Percentiles rank a stretch among this genome's conserved stretches.
phyloP scores from a whole-genome alignment of 2,113 vertebrate genomes.

The Atherinomorus stipes region DNA sequence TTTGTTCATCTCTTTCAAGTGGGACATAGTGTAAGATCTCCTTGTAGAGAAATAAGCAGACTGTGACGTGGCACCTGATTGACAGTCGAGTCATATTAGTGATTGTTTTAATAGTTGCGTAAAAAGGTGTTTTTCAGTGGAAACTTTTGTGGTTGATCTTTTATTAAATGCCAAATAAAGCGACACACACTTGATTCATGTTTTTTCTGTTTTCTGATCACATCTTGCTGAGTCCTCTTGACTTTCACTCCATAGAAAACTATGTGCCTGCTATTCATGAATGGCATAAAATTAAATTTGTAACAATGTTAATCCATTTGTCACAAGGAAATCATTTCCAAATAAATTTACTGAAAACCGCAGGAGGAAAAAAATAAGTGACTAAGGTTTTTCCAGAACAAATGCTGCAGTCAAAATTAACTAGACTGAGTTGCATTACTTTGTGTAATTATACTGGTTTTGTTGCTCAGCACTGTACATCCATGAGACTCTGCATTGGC shows the following conservation, averaged over 20 bases:
- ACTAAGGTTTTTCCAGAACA: conserved; percentile 48
- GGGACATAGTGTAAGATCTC: conserved; percentile 43
- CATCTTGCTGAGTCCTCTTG: conserved; percentile 20
- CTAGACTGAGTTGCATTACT: conserved; percentile 47
- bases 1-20: conserved; percentile 78
- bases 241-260: conserved; percentile 68
- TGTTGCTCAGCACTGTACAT: conserved; percentile 61
- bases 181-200: too few relatives aligned
- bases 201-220: too few relatives aligned
- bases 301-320: conserved; percentile 68
- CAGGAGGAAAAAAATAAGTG: conserved; percentile 30
- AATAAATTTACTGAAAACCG: conserved; percentile 59
- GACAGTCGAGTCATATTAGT: conserved; percentile 7
- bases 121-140: conserved; percentile 44
- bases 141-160: conserved; percentile 52
- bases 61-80: conserved; percentile 26
- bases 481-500: conserved; percentile 52
- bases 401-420: conserved; percentile 48
- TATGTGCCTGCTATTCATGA: conserved; percentile 60
- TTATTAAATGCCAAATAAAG: too few relatives aligned
- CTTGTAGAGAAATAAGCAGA: conserved; percentile 25
- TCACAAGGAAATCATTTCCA: conserved; percentile 62
- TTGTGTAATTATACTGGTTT: conserved; percentile 50
- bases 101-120: conserved; percentile 28
- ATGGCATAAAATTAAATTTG: conserved; percentile 49